These are phyloP conservation scores for Notamacropus eugenii DNA, from an alignment of 2,797 vertebrate genomes.

Conservation along the genomic window DNA sequence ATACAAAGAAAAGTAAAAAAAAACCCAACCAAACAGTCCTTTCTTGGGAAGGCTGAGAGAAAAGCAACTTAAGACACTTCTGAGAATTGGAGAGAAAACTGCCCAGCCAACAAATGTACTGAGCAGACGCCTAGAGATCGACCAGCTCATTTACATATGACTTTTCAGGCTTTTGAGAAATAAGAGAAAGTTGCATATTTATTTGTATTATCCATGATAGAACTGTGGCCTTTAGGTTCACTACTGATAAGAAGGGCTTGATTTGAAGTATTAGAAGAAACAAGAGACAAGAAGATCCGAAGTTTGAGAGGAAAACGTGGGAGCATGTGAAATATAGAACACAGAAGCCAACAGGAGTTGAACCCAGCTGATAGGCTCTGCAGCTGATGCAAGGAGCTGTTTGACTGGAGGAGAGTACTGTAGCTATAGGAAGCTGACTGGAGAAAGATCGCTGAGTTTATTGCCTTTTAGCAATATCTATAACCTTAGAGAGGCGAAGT, in stretches of 20 bases:
- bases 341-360: neutral
- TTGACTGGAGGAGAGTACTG: neutral
- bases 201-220: neutral
- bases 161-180: neutral
- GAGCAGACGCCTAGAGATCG: neutral
- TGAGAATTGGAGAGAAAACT: neutral
- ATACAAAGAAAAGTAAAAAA: neutral
- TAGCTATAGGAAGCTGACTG: neutral
- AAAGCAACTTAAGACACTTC: neutral
- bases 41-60: neutral
- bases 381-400: neutral
- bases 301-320: neutral
- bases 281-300: neutral
- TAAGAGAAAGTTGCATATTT: neutral
- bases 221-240: neutral
- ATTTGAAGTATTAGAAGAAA: neutral
- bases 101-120: neutral
- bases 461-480: neutral
- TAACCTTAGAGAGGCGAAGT: neutral
- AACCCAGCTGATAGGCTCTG: neutral
- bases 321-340: neutral
- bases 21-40: neutral
- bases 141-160: neutral
- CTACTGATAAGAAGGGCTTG: neutral
- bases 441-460: neutral